Base-by-base conservation (phyloP, 2,113 vertebrate species). In the Ophthalmolycus amberensis region DNA sequence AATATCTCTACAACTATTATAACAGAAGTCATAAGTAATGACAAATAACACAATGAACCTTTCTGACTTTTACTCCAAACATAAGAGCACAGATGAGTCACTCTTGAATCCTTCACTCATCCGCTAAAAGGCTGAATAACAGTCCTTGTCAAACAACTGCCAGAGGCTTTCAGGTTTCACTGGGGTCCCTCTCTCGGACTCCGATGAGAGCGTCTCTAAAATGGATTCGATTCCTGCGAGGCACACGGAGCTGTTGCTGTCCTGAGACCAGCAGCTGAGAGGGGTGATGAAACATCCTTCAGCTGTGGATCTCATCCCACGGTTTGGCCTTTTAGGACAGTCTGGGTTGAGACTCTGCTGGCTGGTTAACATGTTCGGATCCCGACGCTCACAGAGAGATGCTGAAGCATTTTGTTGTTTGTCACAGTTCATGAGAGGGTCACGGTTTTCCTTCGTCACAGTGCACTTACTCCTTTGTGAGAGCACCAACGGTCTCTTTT, bases 71-170 rank as follows among this genome's bases (percentile, higher is more conserved):
- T 27, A 37, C 37, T 48, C 37, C 3, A 34, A 76, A 75, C 38
- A 42, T 12, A 58, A 58, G 4, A 29, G 42, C 52, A 32, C 12
- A 42, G 50, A 73, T 3, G 3, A 11, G n/a, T 22, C 27, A 73
- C 16, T n/a, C 6, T 16, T 71, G 10, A 70, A 2, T 44, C 10
- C 4, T 37, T 71, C 38, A 18, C 27, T 78, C 29, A 15, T 68
- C 14, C 25, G 78, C 63, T 86, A 88, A 79, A 79, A 37, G 38
- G n/a, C 72, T 6, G 27, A 65, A 40, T 92, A 88, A 56, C 29
- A 83, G 37, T 70, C 77, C 32, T 91, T 84, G 50, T 92, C 90
- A 90, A 96, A 95, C 73, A 95, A 74, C 48, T 95, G 90, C 95
- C 93, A 95, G 16, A 92, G 37, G 71, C 84, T 77, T 73, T 66